These are phyloP conservation scores for Dexiosoma caninum DNA, from an alignment of 2,888 invertebrate genomes.

Conservation along the genomic window DNA sequence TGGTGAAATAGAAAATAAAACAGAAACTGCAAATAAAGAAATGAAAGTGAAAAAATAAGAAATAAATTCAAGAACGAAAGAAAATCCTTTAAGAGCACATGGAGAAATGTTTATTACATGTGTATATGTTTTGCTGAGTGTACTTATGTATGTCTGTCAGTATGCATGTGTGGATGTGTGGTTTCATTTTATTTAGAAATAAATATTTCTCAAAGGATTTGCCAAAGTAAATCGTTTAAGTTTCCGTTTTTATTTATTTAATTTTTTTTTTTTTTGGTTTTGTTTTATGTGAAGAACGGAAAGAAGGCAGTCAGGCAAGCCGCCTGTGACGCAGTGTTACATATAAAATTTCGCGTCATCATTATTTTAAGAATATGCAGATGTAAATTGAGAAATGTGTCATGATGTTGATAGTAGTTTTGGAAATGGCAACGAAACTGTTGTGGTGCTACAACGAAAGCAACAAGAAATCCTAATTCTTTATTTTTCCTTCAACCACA, in stretches of 20 bases:
- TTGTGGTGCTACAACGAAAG: neutral
- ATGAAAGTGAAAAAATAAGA: conserved; percentile 32
- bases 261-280: conserved; percentile 4
- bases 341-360: conserved; percentile 42
- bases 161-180: neutral
- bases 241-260: conserved; percentile 43
- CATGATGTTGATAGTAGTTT: neutral
- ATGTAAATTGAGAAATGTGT: conserved; percentile 32
- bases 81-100: conserved; percentile 61
- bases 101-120: conserved; percentile 52
- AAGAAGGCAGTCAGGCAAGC: neutral
- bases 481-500: neutral
- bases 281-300: neutral
- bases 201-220: conserved; percentile 64
- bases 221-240: conserved; percentile 60
- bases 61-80: conserved; percentile 20
- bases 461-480: conserved; percentile 34
- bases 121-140: neutral
- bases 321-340: neutral
- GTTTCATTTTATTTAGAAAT: conserved; percentile 54
- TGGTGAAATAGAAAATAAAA: conserved; percentile 2
- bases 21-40: conserved; percentile 19
- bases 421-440: neutral
- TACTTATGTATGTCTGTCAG: neutral
- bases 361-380: conserved; percentile 56